Evolutionary conservation across 2,888 invertebrate genomes (phyloP).

Genomic region (Cenopis cana): DNA sequence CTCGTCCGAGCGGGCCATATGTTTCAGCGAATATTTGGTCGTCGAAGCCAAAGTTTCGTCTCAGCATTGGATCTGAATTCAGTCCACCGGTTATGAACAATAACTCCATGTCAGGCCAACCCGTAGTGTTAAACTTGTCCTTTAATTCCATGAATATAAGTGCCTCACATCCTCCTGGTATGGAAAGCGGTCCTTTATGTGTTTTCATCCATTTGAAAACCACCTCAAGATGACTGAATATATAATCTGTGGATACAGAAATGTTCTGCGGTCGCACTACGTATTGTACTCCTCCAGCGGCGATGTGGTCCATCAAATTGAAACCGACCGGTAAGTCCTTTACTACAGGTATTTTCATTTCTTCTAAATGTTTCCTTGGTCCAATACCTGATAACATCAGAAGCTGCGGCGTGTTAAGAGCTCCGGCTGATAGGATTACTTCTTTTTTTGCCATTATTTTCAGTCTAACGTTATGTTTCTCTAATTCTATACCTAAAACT

Average conservation of each 20-base stretch:
- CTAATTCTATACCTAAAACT: conserved; percentile 86
- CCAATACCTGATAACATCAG: conserved; percentile 93
- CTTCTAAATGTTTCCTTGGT: conserved; percentile 84
- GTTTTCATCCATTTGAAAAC: conserved; percentile 83
- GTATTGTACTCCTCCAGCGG: conserved; percentile 87
- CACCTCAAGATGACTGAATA: conserved; percentile 70
- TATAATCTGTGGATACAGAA: conserved; percentile 66
- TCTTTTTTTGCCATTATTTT: conserved; percentile 87
- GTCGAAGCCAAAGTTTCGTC: conserved; percentile 83
- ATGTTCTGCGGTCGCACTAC: conserved; percentile 72
- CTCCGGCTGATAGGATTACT: conserved; percentile 90
- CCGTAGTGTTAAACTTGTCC: conserved; percentile 80
- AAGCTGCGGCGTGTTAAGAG: conserved; percentile 91
- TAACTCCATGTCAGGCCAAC: conserved; percentile 88
- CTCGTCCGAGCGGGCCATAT: conserved; percentile 69
- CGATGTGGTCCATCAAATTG: conserved; percentile 89
- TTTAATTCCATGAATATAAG: conserved; percentile 87
- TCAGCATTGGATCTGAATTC: conserved; percentile 74
- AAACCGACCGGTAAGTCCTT: conserved; percentile 87
- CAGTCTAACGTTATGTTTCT: conserved; percentile 78
- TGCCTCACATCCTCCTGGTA: conserved; percentile 89
- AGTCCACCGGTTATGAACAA: conserved; percentile 85
- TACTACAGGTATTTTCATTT: conserved; percentile 82
- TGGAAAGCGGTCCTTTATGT: conserved; percentile 84
- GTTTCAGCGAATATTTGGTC: conserved; percentile 73